Evolutionary conservation across 2,888 invertebrate species (phyloP).

Genomic region (Tachina grossa): DNA sequence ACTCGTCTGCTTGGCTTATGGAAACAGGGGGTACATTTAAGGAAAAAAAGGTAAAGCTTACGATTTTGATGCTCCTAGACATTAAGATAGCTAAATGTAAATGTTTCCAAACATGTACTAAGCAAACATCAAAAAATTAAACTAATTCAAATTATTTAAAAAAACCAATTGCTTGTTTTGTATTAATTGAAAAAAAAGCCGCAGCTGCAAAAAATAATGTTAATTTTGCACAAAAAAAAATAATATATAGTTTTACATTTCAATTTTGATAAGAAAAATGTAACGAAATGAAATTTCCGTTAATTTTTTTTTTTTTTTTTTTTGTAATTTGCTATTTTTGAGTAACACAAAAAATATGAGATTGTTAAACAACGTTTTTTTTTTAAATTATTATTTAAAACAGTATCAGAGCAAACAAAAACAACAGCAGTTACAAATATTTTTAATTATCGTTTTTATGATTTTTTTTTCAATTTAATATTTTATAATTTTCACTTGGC

Average conservation of each 20-base stretch:
- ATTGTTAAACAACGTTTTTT: slow-evolving; percentile 49
- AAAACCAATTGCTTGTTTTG: neutral
- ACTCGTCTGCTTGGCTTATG: too few species aligned
- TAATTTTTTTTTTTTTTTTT: slow-evolving; percentile 2
- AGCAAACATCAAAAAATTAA: neutral
- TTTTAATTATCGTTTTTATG: slow-evolving; percentile 53
- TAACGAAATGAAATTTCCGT: slow-evolving; percentile 56
- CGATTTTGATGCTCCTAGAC: too few species aligned
- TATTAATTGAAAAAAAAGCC: neutral
- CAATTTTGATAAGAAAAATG: slow-evolving; percentile 55
- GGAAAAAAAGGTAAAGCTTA: too few species aligned
- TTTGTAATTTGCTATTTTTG: slow-evolving; percentile 54
- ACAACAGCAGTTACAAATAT: slow-evolving; percentile 44
- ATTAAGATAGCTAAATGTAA: too few species aligned
- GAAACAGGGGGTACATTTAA: too few species aligned
- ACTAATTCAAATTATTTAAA: neutral
- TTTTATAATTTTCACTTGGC: slow-evolving; percentile 21
- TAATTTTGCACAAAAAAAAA: neutral
- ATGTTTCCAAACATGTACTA: neutral
- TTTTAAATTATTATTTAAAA: slow-evolving; percentile 8
- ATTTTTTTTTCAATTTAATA: slow-evolving; percentile 7
- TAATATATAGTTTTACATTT: slow-evolving; percentile 32
- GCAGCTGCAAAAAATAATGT: slow-evolving; percentile 27
- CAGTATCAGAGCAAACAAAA: slow-evolving; percentile 42
- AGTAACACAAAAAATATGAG: slow-evolving; percentile 49